phyloP scores from a whole-genome alignment of 2,797 vertebrate species.

The Sciaenops ocellatus region DNA sequence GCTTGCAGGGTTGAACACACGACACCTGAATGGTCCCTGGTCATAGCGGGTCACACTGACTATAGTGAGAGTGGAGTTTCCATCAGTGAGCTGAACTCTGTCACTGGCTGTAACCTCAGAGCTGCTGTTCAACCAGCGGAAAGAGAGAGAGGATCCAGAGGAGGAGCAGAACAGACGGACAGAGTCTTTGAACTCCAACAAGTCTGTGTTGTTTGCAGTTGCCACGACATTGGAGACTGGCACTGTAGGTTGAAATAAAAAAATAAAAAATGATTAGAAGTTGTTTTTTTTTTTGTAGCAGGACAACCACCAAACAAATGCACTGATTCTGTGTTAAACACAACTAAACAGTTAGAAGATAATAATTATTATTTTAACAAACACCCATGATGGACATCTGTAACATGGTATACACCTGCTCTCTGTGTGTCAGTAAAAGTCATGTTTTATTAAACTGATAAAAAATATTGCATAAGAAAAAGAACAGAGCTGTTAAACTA shows the following conservation, averaged over 20 bases:
- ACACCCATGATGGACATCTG: background rate
- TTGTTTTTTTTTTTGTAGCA: no score
- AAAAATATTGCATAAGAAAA: constrained; percentile 5
- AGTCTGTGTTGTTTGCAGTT: constrained; percentile 35
- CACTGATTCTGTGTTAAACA: no score
- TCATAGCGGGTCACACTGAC: constrained; percentile 65
- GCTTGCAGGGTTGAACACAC: constrained; percentile 67
- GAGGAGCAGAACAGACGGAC: constrained; percentile 72
- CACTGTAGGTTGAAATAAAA: constrained; percentile 46
- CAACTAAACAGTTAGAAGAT: no score
- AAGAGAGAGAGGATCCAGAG: constrained; percentile 64
- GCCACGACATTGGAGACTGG: constrained; percentile 61
- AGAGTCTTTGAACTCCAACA: constrained; percentile 74
- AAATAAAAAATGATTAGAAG: no score
- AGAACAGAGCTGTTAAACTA: background rate
- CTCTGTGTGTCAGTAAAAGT: background rate
- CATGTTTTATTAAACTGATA: constrained; percentile 20
- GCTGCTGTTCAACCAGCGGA: constrained; percentile 76
- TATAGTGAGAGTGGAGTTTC: constrained; percentile 63
- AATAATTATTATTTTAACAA: no score
- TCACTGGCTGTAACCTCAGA: constrained; percentile 60
- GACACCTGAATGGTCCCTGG: constrained; percentile 69
- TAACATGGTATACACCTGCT: no score
- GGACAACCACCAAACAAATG: no score
- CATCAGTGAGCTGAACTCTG: constrained; percentile 60